Base-by-base conservation (phyloP, 2,888 invertebrate species). In the Artemia sp. region DNA sequence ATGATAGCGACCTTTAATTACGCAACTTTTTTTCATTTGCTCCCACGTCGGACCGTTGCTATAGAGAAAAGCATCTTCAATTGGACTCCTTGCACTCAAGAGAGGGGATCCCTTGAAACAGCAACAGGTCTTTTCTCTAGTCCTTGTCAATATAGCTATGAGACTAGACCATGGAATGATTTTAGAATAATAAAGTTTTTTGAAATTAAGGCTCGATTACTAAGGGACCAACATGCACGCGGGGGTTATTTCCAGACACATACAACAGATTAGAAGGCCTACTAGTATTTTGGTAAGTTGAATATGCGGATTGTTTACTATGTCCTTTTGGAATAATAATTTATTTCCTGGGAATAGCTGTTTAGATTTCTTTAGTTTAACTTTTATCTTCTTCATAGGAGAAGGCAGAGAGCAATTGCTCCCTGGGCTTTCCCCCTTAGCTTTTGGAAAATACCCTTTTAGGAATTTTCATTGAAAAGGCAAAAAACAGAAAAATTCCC, bases 91-190 rank as follows among this genome's bases (percentile, higher is more conserved):
- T 58, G n/a, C 10, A 14, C 58, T 58, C 58, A 8, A 58, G 58
- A 58, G 19, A 58, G 58, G 8, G 58, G 58, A 19, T 58, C n/a
- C 58, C n/a, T 58, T 10, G n/a, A 19, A 14, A 14, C 58, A 9
- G 58, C 58, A 58, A 58, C 58, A 58, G 58, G 58, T 58, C 38
- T 38, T 38, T 58, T 19, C 58, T 14, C n/a, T 58, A 58, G 58
- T 58, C 8, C n/a, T n/a, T 58, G 58, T 58, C 58, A 58, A 58
- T 58, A 58, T 1, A 58, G 58, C 58, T 58, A 58, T 58, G 58
- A 14, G 58, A 14, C n/a, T 58, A 58, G 58, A 58, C 58, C n/a
- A 38, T 38, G 38, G 38, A 38, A 38, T 38, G 38, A 4, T 38
- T 38, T 38, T 38, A n/a, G 58, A 58, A 11, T n/a, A 58, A 58